A percentile compares a stretch with the other conserved stretches of the same genome.
Conservation (phyloP, 2,113 vertebrate genomes). For the Leptosomus discolor region DNA sequence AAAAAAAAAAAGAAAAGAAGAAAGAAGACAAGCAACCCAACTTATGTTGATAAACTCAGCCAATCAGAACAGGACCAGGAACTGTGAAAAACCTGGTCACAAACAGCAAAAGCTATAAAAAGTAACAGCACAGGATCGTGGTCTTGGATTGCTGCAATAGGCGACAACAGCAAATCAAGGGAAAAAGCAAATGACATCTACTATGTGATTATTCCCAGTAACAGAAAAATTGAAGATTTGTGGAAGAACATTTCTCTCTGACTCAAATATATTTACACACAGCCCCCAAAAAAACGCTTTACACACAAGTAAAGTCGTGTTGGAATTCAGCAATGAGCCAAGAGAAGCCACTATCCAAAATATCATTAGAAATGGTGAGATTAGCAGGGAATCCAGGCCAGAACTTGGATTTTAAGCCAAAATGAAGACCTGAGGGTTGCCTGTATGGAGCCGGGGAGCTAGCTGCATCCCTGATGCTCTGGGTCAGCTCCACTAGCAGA, state of each 20-base stretch:
- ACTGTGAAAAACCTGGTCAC: neutral
- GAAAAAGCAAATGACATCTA: neutral
- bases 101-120: neutral
- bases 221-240: neutral
- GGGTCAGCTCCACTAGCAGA: neutral
- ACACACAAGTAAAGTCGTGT: neutral
- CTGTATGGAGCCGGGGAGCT: too few species aligned
- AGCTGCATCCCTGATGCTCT: neutral
- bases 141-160: neutral
- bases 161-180: neutral
- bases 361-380: neutral
- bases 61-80: neutral
- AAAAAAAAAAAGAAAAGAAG: too few species aligned
- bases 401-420: neutral
- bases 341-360: neutral
- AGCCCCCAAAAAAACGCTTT: accelerated
- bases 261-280: neutral
- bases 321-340: neutral
- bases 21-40: neutral
- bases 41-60: neutral
- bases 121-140: neutral
- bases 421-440: too few species aligned
- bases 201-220: neutral
- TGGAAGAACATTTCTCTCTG: neutral
- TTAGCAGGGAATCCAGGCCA: neutral